Conservation (phyloP, 1,140 invertebrate species). For the Drosophila leontia region DNA sequence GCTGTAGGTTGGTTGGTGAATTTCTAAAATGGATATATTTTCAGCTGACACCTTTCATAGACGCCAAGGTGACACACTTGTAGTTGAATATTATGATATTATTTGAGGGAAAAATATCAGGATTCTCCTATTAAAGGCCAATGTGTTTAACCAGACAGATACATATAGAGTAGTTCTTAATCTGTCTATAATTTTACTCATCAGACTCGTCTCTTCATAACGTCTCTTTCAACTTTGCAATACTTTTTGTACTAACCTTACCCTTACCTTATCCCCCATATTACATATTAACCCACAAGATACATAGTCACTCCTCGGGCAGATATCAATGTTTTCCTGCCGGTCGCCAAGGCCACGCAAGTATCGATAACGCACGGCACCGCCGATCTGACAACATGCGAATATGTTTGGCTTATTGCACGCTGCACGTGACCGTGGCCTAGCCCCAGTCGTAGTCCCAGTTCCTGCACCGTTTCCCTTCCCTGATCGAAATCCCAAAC, state of each 20-base stretch:
- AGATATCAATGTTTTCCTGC: slow-evolving; percentile 25
- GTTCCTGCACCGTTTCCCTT: not conserved
- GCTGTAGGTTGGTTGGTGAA: not conserved
- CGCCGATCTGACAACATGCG: slow-evolving; percentile 62
- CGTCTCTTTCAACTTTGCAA: not conserved
- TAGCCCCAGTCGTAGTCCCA: not conserved
- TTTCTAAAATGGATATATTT: slow-evolving; percentile 2
- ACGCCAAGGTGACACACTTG: not conserved
- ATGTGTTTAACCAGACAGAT: not conserved
- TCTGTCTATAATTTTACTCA: not conserved
- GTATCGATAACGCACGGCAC: slow-evolving; percentile 49
- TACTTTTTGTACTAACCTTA: no score
- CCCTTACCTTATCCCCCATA: no score
- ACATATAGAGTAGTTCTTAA: no score
- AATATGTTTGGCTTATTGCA: slow-evolving; percentile 72
- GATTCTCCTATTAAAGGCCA: not conserved
- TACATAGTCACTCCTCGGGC: not conserved
- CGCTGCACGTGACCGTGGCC: slow-evolving; percentile 64
- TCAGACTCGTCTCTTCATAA: not conserved
- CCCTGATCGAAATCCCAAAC: slow-evolving; percentile 17
- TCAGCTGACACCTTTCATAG: not conserved
- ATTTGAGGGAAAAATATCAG: not conserved
- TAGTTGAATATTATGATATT: not conserved
- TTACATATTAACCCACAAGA: slow-evolving; percentile 23
- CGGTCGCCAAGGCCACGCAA: slow-evolving; percentile 62